phyloP scores from a whole-genome alignment of 2,797 vertebrate species.

The Apogon talboti region DNA sequence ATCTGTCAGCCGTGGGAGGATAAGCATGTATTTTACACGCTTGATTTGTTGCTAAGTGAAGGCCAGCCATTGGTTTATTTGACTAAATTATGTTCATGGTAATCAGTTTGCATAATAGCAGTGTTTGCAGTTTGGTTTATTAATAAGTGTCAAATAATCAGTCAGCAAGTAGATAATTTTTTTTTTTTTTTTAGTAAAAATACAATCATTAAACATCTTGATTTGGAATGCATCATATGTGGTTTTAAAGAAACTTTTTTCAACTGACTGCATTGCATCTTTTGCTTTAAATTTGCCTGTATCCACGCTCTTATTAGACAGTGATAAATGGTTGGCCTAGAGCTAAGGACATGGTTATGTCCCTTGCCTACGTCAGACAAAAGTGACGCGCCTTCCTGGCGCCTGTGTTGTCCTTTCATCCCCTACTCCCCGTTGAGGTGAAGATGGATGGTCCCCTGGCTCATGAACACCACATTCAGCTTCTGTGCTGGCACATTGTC shows the following conservation, averaged over 20 bases:
- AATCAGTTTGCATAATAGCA: slow-evolving; percentile 47
- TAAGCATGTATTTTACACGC: slow-evolving; percentile 86
- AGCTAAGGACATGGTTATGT: slow-evolving; percentile 75
- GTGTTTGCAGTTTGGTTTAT: slow-evolving; percentile 39
- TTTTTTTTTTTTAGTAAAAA: slow-evolving; percentile 32
- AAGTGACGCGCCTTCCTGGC: slow-evolving; percentile 83
- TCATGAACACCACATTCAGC: slow-evolving; percentile 69
- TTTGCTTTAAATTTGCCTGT: slow-evolving; percentile 51
- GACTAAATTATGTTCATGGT: slow-evolving; percentile 69
- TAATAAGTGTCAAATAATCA: slow-evolving; percentile 29
- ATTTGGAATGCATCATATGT: background rate
- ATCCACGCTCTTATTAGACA: slow-evolving; percentile 76
- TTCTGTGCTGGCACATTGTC: slow-evolving; percentile 69
- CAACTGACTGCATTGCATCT: background rate
- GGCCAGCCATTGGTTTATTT: slow-evolving; percentile 74
- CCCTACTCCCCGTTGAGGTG: slow-evolving; percentile 79
- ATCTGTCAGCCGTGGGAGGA: slow-evolving; percentile 84
- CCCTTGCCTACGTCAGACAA: slow-evolving; percentile 77
- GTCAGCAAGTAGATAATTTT: slow-evolving; percentile 10
- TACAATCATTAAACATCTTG: background rate
- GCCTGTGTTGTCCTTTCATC: slow-evolving; percentile 80
- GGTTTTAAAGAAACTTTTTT: slow-evolving; percentile 2
- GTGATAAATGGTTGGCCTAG: slow-evolving; percentile 79
- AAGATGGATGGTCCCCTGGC: slow-evolving; percentile 81
- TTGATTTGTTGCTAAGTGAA: slow-evolving; percentile 85